These are phyloP conservation scores for Drosophila birchii DNA, from an alignment of 2,888 invertebrate genomes.

Conservation along the genomic window DNA sequence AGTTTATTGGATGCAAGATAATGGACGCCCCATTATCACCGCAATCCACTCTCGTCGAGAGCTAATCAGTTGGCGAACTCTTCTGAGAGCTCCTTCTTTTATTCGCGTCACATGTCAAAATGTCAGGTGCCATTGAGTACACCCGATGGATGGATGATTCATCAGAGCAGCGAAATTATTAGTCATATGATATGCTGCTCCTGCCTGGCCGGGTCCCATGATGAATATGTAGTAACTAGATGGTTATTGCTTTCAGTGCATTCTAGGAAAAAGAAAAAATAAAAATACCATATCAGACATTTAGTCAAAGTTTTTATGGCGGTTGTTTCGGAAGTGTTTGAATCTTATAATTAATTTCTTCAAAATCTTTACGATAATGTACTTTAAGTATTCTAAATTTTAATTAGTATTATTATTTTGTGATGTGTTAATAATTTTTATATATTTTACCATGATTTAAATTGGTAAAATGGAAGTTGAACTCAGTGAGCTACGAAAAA, in stretches of 20 bases:
- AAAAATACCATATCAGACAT: conserved; percentile 4
- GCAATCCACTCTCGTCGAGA: conserved; percentile 9
- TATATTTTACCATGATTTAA: too few relatives aligned
- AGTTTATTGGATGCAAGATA: conserved; percentile 4
- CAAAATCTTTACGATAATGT: not conserved
- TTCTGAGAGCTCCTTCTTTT: conserved; percentile 1
- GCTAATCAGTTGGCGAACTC: conserved; percentile 24
- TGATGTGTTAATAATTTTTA: too few relatives aligned
- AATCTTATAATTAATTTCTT: conserved; percentile 23
- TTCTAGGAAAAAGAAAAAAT: conserved; percentile 9
- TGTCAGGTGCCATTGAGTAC: conserved; percentile 20
- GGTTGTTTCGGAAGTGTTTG: not conserved
- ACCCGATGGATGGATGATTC: conserved; percentile 11
- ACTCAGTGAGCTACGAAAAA: not conserved
- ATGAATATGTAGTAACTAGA: conserved; percentile 4
- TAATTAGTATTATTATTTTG: too few relatives aligned
- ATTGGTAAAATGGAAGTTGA: not conserved
- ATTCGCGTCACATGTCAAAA: conserved; percentile 28
- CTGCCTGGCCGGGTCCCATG: conserved; percentile 1
- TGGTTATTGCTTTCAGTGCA: conserved; percentile 27
- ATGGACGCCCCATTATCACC: conserved; percentile 5
- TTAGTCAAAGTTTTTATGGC: not conserved
- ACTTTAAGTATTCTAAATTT: not conserved
- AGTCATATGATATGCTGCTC: conserved; percentile 9
- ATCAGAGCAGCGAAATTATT: conserved; percentile 5